phyloP scores from a whole-genome alignment of 2,113 vertebrate genomes.

The Excalfactoria chinensis region DNA sequence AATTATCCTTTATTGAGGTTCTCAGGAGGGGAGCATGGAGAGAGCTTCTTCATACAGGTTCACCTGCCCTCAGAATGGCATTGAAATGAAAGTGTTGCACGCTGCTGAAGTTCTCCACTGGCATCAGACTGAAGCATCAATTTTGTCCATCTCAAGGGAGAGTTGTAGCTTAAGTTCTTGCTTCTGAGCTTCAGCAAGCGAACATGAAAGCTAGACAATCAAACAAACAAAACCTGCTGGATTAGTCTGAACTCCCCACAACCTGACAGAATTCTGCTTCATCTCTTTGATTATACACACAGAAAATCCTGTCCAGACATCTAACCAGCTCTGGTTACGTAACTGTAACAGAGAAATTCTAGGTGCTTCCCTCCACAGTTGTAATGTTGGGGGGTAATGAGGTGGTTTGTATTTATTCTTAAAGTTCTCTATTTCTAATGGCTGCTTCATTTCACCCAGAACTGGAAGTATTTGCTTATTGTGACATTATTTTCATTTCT shows the following conservation, averaged over 20 bases:
- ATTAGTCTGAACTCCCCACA: neutral
- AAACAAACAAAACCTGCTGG: neutral
- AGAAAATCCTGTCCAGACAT: neutral
- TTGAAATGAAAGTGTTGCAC: neutral
- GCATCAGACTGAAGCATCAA: constrained; percentile 19
- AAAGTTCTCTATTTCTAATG: neutral
- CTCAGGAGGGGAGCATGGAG: neutral
- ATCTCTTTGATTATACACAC: neutral
- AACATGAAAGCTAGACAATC: neutral
- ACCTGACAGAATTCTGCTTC: neutral
- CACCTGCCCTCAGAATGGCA: neutral
- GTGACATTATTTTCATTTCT: neutral
- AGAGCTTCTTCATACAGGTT: constrained; percentile 27
- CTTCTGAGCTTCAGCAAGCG: constrained; percentile 53
- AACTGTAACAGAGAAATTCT: neutral
- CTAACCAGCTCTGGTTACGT: neutral
- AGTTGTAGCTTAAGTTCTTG: constrained; percentile 20
- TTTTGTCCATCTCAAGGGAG: constrained; percentile 37
- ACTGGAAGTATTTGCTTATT: neutral
- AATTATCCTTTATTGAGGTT: neutral
- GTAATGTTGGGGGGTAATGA: neutral
- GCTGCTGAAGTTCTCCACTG: constrained; percentile 17
- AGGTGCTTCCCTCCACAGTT: neutral
- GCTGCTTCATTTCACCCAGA: neutral
- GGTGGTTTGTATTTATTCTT: neutral